Evolutionary conservation across 2,113 vertebrate genomes (phyloP), one percentile per base, ranked within the genome.

Genomic region (Oxyruncus cristatus): DNA sequence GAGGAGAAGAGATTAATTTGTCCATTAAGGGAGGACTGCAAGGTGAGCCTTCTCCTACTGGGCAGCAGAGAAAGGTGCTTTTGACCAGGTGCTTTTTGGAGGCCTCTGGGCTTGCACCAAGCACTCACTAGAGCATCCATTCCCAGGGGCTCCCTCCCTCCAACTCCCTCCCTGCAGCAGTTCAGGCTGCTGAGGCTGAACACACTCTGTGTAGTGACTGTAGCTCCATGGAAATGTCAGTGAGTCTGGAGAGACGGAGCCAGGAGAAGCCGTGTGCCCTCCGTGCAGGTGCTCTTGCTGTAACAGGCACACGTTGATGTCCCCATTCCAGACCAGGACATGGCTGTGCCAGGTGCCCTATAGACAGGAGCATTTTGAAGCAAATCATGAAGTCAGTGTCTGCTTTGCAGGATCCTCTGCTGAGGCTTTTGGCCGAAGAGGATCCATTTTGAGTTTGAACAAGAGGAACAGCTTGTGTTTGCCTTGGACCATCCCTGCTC

Each of bases 291-390:
- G 23, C 58, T 59, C 28, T 72, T 67, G 71, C 44, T 17, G 4
- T 49, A n/a, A 44, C 28, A 67, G 42, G 62, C 3, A 3, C 50
- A 19, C 0, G 0, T 24, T 13, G 24, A 14, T 7, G 13, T 27
- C 56, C 68, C 62, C 0, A 0, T 42, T 46, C 61, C 2, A 4
- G 15, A 33, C 3, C 1, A 2, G 35, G 46, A 50, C 33, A 13
- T 0, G 39, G 24, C 49, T 79, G 49, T 1, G 7, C 37, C 3
- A 8, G 75, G 26, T 33, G 12, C 26, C 37, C 20, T 61, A 20
- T 1, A 14, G 39, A 11, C 24, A 49, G 81, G 12, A 56, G 17
- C n/a, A 2, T 62, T 81, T 47, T 0, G 24, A 56, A 72, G 39
- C 0, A 2, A 76, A 22, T 3, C 0, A 3, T 27, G 46, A 85